Base-by-base conservation (phyloP, 2,888 invertebrate genomes). In the Chrysomela aeneicollis region DNA sequence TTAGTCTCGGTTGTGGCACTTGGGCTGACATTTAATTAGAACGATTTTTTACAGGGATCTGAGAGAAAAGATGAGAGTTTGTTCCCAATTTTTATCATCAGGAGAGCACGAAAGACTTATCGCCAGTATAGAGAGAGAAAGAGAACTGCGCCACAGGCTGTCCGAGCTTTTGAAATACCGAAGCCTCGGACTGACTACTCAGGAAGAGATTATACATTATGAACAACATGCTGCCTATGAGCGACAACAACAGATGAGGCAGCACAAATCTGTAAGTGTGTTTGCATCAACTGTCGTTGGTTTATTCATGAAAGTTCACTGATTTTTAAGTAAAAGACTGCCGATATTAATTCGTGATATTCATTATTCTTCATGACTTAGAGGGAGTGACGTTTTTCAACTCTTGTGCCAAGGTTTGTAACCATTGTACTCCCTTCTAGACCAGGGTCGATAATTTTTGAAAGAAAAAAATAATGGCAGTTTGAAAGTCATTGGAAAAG, bases 11-110 rank as follows among this genome's bases (percentile, higher is more conserved):
- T n/a, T n/a, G n/a, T n/a, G n/a, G n/a, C n/a, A n/a, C n/a, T n/a
- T n/a, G n/a, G n/a, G n/a, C n/a, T n/a, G n/a, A n/a, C n/a, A n/a
- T n/a, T n/a, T n/a, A n/a, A n/a, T n/a, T n/a, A n/a, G n/a, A n/a
- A n/a, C n/a, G n/a, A n/a, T n/a, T 35, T 18, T 62, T 58, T 59
- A 35, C 42, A 91, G 92, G 75, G 92, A 92, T 72, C 90, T 96
- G 77, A 88, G 91, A 47, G 96, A 97, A 71, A 90, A 92, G 42
- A 88, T 96, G 82, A 87, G 93, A 35, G 90, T 92, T 69, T 93
- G 94, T 77, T 90, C 94, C 1, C 95, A 95, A 81, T 96, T 96
- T 84, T 92, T 93, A 79, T 92, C 94, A 1, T 89, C 92, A 26
- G 87, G 90, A 61, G 96, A 97, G 81, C 93, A 95, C 75, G 91